Base-by-base conservation (phyloP, 2,888 invertebrate species). In the Carcina quercana region DNA sequence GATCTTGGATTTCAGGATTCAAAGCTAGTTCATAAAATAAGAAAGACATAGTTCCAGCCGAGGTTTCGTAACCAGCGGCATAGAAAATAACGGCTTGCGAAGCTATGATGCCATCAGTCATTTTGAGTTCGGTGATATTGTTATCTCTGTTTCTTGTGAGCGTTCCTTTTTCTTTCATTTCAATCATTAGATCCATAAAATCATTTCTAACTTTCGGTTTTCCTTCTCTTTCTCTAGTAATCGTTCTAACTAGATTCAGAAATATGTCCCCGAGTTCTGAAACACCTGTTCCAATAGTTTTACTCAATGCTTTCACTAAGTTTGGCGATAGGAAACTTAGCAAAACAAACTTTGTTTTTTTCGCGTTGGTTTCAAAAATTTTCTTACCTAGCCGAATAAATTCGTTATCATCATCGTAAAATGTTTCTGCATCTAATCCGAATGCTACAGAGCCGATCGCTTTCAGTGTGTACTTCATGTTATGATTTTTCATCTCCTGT, bases 11-110 rank as follows among this genome's bases (percentile, higher is more conserved):
- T 0, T 64, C 49, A 5, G 56, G 60, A 39, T 76, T 58, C 1
- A 54, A 38, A 1, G 78, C 66, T 7, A 82, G 40, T 35, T 68
- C 59, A 15, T 70, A 60, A 1, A 73, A 39, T 4, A 57, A 37
- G 28, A 63, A 74, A 6, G 63, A 50, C 39, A 76, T 50, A 1
- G 64, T 50, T 1, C 63, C 59, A 1, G 80, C 63, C 1, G 71
- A 65, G 6, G 75, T 76, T 39, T 76, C 78, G 31, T 66, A 74
- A 1, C 82, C 80, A 2, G 66, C 80, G 2, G 65, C 43, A 35
- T 62, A 69, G 46, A 72, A 71, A 21, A 68, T 34, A 22, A 67
- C 55, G 2, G 60, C 56, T 32, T 69, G 66, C 3, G 64, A 5
- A 10, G 54, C 50, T 15, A 64, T 55, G 3, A 58, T 30, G 10